Conservation (phyloP, 2,888 invertebrate genomes). For the Tipula helvola region DNA sequence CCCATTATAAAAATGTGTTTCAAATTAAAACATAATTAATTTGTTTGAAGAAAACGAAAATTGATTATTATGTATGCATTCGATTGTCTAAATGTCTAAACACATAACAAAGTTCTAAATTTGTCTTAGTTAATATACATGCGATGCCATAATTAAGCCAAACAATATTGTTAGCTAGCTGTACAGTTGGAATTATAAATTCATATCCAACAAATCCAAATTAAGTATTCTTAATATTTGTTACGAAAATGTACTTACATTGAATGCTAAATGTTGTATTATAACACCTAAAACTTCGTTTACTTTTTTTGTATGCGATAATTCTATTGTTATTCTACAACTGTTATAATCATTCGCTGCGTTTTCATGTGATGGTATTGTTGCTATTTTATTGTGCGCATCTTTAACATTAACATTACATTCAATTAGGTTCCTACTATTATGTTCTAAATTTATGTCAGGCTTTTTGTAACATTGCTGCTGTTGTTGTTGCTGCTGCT, state of each 20-base stretch:
- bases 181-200: background rate
- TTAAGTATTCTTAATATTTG: background rate
- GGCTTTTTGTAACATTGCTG: slow-evolving; percentile 16
- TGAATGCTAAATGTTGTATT: slow-evolving; percentile 70
- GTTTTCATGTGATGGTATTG: slow-evolving; percentile 15
- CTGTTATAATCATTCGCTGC: slow-evolving; percentile 9
- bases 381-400: background rate
- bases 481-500: slow-evolving; percentile 14
- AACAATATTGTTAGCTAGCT: background rate
- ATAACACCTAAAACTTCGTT: slow-evolving; percentile 75
- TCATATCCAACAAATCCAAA: background rate
- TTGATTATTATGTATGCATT: background rate
- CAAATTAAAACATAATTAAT: background rate
- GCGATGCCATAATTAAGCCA: background rate
- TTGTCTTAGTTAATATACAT: background rate
- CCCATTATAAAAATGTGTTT: background rate
- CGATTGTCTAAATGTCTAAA: background rate
- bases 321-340: slow-evolving; percentile 18
- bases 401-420: background rate
- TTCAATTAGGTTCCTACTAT: background rate
- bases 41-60: background rate
- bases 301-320: slow-evolving; percentile 40
- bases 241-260: slow-evolving; percentile 40
- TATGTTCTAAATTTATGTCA: slow-evolving; percentile 7
- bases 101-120: background rate